Evolutionary conservation across 1,140 invertebrate species (phyloP).

Genomic region (Palaemon carinicauda): DNA sequence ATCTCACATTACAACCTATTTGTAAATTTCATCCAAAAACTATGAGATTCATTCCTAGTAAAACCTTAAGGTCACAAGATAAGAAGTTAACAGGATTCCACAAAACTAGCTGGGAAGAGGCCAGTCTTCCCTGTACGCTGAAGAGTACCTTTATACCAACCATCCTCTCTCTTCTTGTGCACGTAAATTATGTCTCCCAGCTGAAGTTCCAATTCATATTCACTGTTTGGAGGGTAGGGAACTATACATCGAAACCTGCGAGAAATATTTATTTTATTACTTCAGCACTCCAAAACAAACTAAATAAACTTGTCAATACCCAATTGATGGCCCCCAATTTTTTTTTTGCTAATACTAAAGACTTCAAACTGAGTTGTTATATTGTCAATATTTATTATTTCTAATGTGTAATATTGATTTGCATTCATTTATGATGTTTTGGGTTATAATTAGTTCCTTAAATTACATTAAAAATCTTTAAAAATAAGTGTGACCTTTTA

Average conservation of each 20-base stretch:
- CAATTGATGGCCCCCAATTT: background rate
- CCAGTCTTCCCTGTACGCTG: conserved; percentile 89
- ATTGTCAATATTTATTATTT: no score
- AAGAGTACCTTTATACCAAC: conserved; percentile 94
- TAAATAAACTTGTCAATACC: background rate
- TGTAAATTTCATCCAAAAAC: background rate
- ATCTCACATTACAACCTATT: background rate
- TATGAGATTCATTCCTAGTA: background rate
- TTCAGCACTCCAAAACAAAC: no score
- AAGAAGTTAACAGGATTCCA: conserved; percentile 69
- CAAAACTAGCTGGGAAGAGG: conserved; percentile 93
- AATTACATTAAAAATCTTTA: no score
- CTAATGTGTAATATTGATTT: no score
- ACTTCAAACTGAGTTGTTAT: no score
- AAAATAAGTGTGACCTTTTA: no score
- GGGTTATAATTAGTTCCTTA: no score
- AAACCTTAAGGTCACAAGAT: background rate
- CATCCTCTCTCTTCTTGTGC: conserved; percentile 90
- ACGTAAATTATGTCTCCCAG: conserved; percentile 92
- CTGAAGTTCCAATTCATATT: conserved; percentile 84
- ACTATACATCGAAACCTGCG: conserved; percentile 86
- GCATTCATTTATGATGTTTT: no score
- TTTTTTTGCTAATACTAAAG: no score
- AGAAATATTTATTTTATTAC: background rate
- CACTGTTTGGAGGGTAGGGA: conserved; percentile 93